Evolutionary conservation across 2,888 invertebrate genomes (phyloP).

Genomic region (Philopedon plagiatum): DNA sequence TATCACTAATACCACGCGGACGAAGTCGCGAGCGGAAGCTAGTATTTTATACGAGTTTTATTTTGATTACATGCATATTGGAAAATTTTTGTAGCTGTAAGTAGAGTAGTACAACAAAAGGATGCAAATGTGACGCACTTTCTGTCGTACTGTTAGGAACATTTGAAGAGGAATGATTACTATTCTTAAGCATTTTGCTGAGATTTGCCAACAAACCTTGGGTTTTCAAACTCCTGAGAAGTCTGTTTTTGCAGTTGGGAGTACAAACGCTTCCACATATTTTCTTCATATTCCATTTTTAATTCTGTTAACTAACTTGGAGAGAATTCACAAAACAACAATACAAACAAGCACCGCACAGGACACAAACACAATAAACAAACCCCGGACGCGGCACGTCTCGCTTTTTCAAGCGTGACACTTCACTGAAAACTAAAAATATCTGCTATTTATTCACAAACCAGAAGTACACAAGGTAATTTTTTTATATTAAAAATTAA

Average conservation of each 20-base stretch:
- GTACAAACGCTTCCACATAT: conserved; percentile 42
- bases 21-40: too few relatives aligned
- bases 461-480: not conserved
- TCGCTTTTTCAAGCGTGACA: not conserved
- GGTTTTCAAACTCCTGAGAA: conserved; percentile 39
- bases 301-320: not conserved
- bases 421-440: conserved; percentile 6
- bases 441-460: not conserved
- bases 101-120: too few relatives aligned
- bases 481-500: not conserved
- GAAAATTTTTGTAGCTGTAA: too few relatives aligned
- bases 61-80: too few relatives aligned
- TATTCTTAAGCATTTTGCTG: too few relatives aligned
- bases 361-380: not conserved
- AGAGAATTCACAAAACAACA: not conserved
- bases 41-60: too few relatives aligned
- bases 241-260: conserved; percentile 45
- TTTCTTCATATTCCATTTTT: conserved; percentile 32
- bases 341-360: not conserved
- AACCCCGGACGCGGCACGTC: not conserved
- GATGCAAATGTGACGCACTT: too few relatives aligned
- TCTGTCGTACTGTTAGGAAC: too few relatives aligned
- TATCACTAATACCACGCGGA: too few relatives aligned
- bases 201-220: conserved; percentile 48
- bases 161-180: too few relatives aligned